These are phyloP conservation scores for Kuschelorhynchus macadamiae DNA, from an alignment of 2,888 invertebrate genomes.

Conservation along the genomic window DNA sequence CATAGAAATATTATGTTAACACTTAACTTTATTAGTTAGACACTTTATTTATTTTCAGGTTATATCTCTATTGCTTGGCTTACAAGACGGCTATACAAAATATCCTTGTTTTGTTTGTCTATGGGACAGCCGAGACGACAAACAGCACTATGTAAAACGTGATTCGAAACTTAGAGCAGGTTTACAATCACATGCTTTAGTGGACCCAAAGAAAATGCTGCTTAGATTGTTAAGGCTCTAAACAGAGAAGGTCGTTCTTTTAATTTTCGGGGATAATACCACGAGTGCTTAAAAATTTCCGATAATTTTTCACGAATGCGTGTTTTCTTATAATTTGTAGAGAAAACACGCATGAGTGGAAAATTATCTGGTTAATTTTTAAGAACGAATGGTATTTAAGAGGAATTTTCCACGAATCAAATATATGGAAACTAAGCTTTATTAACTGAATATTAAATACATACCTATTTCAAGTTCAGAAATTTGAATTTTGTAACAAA, in stretches of 20 bases:
- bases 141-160: constrained; percentile 16
- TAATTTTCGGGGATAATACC: too few species aligned
- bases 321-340: too few species aligned
- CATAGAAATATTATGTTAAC: not conserved
- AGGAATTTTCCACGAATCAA: too few species aligned
- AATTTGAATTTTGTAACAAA: too few species aligned
- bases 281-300: too few species aligned
- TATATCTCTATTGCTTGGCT: constrained; percentile 22
- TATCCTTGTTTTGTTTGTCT: not conserved
- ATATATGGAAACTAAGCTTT: too few species aligned
- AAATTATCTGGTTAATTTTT: too few species aligned
- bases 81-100: constrained; percentile 1
- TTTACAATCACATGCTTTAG: constrained; percentile 3
- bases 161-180: constrained; percentile 6
- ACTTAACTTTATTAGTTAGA: not conserved
- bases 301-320: too few species aligned
- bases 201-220: constrained; percentile 11
- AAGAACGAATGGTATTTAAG: too few species aligned
- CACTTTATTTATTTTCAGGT: constrained; percentile 7
- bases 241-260: constrained; percentile 17
- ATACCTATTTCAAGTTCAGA: too few species aligned
- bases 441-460: too few species aligned
- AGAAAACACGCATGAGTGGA: too few species aligned
- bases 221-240: constrained; percentile 11
- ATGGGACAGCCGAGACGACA: constrained; percentile 8